Evolutionary conservation across 2,113 vertebrate genomes (phyloP).

Genomic region (Himantopus leucocephalus): DNA sequence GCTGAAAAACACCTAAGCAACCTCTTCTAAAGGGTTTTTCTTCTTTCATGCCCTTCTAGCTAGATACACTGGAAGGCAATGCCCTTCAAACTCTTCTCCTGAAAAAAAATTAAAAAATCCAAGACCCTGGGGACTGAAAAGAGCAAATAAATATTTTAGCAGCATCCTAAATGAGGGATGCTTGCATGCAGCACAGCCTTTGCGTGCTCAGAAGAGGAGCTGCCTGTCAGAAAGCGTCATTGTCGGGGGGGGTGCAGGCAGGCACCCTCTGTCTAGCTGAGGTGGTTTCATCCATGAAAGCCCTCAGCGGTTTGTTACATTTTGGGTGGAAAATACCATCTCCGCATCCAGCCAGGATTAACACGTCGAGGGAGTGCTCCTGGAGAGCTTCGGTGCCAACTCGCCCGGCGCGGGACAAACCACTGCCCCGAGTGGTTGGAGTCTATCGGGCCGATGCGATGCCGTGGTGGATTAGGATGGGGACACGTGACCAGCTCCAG

Average conservation of each 20-base stretch:
- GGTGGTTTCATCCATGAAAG: neutral
- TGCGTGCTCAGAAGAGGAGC: fast-evolving
- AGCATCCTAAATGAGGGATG: too few relatives aligned
- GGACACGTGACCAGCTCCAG: neutral
- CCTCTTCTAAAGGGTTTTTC: neutral
- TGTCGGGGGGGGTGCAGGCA: fast-evolving
- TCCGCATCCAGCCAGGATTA: neutral
- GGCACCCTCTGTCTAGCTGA: fast-evolving
- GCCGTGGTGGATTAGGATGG: fast-evolving
- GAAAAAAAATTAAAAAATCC: neutral
- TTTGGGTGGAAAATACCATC: neutral
- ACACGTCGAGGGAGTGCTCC: neutral
- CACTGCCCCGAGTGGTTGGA: fast-evolving
- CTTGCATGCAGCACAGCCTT: fast-evolving
- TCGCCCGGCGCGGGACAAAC: fast-evolving
- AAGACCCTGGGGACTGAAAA: neutral
- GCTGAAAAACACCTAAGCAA: neutral
- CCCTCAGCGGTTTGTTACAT: neutral
- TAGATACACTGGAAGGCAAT: neutral
- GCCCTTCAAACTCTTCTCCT: neutral
- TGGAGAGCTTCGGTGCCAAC: neutral
- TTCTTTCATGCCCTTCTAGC: neutral
- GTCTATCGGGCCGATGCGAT: fast-evolving
- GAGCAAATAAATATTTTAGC: neutral
- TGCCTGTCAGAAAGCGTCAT: neutral